Base-by-base conservation (phyloP, 2,113 vertebrate genomes). In the Probosciger aterrimus region DNA sequence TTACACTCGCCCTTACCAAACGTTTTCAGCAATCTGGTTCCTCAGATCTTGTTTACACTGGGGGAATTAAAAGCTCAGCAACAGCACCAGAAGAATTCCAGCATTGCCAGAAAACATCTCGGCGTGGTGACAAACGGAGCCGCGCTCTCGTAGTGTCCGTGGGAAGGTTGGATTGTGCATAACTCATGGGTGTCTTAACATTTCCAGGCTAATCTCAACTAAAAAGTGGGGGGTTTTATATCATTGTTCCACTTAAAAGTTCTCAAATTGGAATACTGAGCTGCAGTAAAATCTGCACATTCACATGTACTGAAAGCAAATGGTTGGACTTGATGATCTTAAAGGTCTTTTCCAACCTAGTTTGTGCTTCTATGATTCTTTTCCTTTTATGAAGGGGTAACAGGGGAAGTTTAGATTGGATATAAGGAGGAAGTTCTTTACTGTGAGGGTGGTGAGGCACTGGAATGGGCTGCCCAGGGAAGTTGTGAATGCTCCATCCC, bases 11-110 rank as follows among this genome's bases (percentile, higher is more conserved):
- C 67, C 85, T 33, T 74, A 74, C 79, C 81, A 65, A 91, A 73
- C 1, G 7, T 37, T 90, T 86, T 78, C 84, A 82, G 88, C 7
- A 18, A 86, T 39, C 68, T 50, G 55, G 55, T 92, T 96, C 94
- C 90, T 88, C 76, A 43, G 90, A 67, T 41, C 70, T 74, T 74
- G 92, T 88, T 95, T 94, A 91, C 49, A 35, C 60, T 86, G 53
- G 76, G 68, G 95, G 92, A 91, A 93, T 78, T 55, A 82, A 84
- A 78, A 92, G 67, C 86, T 69, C 89, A 90, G 89, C 70, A 92
- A 87, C 84, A 74, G 71, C 85, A 71, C 74, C 92, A 52, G 41
- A 65, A 86, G 86, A 95, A 82, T n/a, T 41, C 93, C 90, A 71
- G 8, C 8, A 46, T 11, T 70, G 83, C 92, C 92, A 88, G 69